These are phyloP conservation scores for Zeugodacus cucurbitae DNA, from an alignment of 1,140 invertebrate species.

Conservation along the genomic window DNA sequence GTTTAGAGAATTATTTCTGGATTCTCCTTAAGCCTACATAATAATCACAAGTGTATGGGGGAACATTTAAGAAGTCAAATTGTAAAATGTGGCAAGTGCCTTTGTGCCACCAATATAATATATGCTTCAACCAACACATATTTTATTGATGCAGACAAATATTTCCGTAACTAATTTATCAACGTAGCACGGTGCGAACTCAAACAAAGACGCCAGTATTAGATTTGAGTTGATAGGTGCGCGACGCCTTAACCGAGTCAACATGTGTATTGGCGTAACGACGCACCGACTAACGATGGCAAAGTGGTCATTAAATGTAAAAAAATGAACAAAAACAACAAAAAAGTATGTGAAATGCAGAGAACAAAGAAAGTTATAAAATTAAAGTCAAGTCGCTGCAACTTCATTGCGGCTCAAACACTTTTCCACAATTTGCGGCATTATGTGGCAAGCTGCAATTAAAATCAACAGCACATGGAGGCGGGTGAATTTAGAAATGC, in stretches of 20 bases:
- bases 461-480: neutral
- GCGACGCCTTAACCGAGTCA: neutral
- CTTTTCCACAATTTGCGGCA: neutral
- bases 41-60: neutral
- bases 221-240: neutral
- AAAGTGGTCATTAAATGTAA: neutral
- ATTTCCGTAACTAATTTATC: conserved; percentile 31
- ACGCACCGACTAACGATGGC: neutral
- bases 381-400: neutral
- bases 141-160: neutral
- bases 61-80: neutral
- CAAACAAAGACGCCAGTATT: neutral
- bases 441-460: neutral
- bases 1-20: neutral
- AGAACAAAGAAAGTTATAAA: neutral
- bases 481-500: neutral
- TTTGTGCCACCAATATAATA: neutral
- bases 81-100: neutral
- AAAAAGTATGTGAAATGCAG: neutral
- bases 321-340: neutral
- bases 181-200: neutral
- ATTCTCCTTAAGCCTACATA: neutral
- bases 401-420: neutral
- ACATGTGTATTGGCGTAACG: neutral
- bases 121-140: neutral